Percentiles rank a stretch among this genome's conserved stretches.
Conservation (phyloP, 2,888 invertebrate genomes). For the Diarsia mendica region DNA sequence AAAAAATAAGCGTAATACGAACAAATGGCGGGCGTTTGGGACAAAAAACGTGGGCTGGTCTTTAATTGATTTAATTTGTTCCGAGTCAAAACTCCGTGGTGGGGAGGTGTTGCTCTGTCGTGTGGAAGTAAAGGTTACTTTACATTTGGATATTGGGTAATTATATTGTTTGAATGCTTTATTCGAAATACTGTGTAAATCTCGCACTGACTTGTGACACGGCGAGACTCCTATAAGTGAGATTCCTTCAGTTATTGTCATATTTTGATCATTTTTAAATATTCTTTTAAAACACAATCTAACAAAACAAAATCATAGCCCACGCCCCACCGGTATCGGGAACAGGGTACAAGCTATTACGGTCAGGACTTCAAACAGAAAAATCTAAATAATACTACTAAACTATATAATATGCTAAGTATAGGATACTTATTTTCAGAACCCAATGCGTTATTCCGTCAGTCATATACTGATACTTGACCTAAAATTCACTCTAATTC, state of each 20-base stretch:
- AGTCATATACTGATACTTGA: neutral
- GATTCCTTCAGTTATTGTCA: too few species aligned
- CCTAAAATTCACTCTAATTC: too few species aligned
- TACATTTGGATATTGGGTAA: conserved; percentile 9
- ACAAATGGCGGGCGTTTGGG: conserved; percentile 83
- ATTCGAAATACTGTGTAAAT: neutral
- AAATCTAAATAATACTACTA: too few species aligned
- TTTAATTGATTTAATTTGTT: conserved; percentile 90
- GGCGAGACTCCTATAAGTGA: too few species aligned
- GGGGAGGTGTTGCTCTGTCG: conserved; percentile 73
- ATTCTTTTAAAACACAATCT: too few species aligned
- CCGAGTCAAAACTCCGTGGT: conserved; percentile 82
- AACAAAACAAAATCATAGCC: too few species aligned
- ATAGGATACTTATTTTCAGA: neutral
- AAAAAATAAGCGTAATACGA: conserved; percentile 81
- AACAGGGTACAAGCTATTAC: too few species aligned
- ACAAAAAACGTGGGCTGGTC: conserved; percentile 79
- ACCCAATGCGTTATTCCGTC: neutral
- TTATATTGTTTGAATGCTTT: conserved; percentile 4
- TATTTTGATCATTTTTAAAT: too few species aligned
- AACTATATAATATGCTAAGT: neutral
- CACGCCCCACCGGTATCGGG: too few species aligned
- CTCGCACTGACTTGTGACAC: neutral
- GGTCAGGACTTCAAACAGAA: too few species aligned
- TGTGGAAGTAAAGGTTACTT: conserved; percentile 49